phyloP scores from a whole-genome alignment of 2,113 vertebrate species.

The Oreocharis arfaki region DNA sequence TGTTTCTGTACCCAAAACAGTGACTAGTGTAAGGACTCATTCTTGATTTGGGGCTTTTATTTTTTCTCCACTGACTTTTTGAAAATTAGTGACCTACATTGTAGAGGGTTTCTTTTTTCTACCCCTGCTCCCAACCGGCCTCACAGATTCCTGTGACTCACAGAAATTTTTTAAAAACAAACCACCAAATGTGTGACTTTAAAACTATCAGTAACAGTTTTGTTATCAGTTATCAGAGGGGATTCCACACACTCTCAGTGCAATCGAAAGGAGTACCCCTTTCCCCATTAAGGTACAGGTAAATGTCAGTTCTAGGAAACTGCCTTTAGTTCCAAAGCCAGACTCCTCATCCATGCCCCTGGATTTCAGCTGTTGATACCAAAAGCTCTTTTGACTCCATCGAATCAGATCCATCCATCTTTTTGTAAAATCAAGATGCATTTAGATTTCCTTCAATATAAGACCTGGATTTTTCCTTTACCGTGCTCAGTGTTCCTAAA shows the following conservation, averaged over 20 bases:
- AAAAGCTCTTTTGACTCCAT: not conserved
- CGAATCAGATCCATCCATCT: not conserved
- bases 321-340: not conserved
- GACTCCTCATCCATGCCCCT: not conserved
- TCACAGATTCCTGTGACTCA: slow-evolving; percentile 60
- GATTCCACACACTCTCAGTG: slow-evolving; percentile 11
- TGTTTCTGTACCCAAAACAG: not conserved
- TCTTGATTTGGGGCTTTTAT: not conserved
- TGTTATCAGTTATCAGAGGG: slow-evolving; percentile 11
- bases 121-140: not conserved
- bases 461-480: not conserved
- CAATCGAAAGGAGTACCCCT: not conserved
- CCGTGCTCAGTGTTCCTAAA: not conserved
- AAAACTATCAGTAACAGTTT: slow-evolving; percentile 38
- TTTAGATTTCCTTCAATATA: not conserved
- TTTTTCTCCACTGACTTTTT: slow-evolving; percentile 1
- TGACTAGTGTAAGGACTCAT: not conserved
- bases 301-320: not conserved
- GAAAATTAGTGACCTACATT: not conserved
- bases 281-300: not conserved
- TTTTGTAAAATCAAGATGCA: not conserved
- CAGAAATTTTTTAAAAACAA: slow-evolving; percentile 47
- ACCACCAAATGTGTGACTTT: slow-evolving; percentile 48
- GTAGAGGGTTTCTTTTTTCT: not conserved
- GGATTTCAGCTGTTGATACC: not conserved